Evolutionary conservation across 2,797 vertebrate species (phyloP), one percentile per base, ranked within the genome.

Genomic region (Pipistrellus pygmaeus): DNA sequence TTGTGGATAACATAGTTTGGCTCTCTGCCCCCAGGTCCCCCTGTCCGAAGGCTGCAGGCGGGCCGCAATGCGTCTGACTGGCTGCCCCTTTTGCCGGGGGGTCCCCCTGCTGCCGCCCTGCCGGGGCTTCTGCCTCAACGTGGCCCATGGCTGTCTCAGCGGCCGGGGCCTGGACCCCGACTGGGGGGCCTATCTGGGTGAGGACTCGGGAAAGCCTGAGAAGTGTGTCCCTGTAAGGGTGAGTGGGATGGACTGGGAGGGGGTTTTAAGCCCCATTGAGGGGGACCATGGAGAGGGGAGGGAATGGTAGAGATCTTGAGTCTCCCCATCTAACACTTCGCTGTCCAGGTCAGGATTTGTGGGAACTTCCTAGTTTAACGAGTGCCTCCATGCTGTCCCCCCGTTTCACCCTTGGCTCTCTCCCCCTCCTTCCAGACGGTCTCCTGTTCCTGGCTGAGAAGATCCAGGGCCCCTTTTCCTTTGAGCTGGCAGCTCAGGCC

Each of bases 151-250:
- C 96, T 99, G 99, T 97, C 98, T 99, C 38, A 99, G 98, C 98
- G 98, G 98, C 97, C 98, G 98, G 0, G 98, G 99, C 94, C 97
- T 99, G 96, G 98, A 99, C 83, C 97, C 98, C 0, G 99, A 99
- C 87, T 99, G 99, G 99, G 99, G 98, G 94, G 98, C 98, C 96
- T 99, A 99, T 94, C 98, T 99, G 85, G 99, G 99, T 99, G 97
- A 98, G 98, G 38, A 62, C 77, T 73, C 53, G 66, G 55, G 82
- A 81, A 80, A 78, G 78, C 57, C 66, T 41, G 66, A 71, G 77
- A 62, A 20, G 66, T 6, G 13, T 71, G 48, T 68, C 35, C 38
- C 82, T 20, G 12, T 84, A 38, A 12, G 55, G 62, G 21, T 27
- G 73, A 62, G 21, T 55, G 69, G 53, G 41, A 64, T 60, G 53